These are phyloP conservation scores for Priocnemis perturbator DNA, from an alignment of 2,888 invertebrate genomes.

Conservation along the genomic window DNA sequence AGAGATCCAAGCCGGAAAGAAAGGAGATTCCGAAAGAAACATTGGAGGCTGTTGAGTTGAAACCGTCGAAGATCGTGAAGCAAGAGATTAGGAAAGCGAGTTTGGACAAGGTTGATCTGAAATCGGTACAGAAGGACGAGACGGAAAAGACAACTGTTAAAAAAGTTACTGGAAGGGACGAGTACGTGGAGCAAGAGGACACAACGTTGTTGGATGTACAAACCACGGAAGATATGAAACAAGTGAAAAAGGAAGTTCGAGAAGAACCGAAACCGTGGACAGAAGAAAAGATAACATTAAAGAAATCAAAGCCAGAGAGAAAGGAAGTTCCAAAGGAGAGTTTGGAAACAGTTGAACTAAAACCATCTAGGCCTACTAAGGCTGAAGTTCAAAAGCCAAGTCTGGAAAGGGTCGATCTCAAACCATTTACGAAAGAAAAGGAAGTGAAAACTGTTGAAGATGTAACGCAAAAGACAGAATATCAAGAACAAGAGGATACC, in stretches of 20 bases:
- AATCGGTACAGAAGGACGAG: constrained; percentile 67
- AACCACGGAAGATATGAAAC: constrained; percentile 15
- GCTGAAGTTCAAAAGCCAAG: constrained; percentile 60
- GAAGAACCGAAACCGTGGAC: constrained; percentile 78
- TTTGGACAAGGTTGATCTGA: constrained; percentile 78
- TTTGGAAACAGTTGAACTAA: constrained; percentile 76
- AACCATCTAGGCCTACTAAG: constrained; percentile 78
- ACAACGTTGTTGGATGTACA: constrained; percentile 36
- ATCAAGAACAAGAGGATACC: constrained; percentile 45
- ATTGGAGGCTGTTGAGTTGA: constrained; percentile 76
- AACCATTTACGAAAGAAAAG: constrained; percentile 45
- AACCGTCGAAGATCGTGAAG: constrained; percentile 77
- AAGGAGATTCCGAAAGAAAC: constrained; percentile 74
- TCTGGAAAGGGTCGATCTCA: constrained; percentile 61
- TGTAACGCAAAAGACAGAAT: constrained; percentile 75
- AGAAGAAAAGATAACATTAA: constrained; percentile 80
- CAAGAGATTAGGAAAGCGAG: constrained; percentile 43
- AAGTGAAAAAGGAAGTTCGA: not conserved
- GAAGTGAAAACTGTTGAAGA: constrained; percentile 71
- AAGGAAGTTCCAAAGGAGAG: constrained; percentile 73
- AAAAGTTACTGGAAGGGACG: constrained; percentile 28
- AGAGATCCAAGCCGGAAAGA: constrained; percentile 74
- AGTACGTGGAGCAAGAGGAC: constrained; percentile 68
- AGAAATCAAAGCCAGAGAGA: constrained; percentile 73
- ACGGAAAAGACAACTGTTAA: constrained; percentile 24